Evolutionary conservation across 2,888 invertebrate genomes (phyloP), one percentile per base, ranked within the genome.

Genomic region (Noctuana brunneofusca): DNA sequence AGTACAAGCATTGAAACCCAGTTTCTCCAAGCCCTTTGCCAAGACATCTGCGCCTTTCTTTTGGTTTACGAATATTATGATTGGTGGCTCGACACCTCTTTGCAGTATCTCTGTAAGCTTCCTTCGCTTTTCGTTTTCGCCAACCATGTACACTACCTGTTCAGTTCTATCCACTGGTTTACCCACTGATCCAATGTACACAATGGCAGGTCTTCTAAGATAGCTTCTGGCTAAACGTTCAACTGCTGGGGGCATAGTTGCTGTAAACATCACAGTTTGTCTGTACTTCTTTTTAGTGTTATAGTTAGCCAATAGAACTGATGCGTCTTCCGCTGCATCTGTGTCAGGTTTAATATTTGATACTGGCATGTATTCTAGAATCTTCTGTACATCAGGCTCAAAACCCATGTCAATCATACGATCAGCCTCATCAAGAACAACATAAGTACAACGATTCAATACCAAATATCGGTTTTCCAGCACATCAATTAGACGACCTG

Each of bases 361-460:
- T 0, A 99, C 99, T 0, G 99, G 99, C 96, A 99, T 97, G 82
- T 96, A 98, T 76, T 98, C 98, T 32, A 99, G 92, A 84, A 99
- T 99, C 83, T 97, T 98, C 78, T 99, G 98, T 0, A 99, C 99
- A 77, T 97, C 97, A 46, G 98, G 97, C 84, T 99, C 99, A 81
- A 99, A 99, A 81, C 99, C 99, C 97, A 99, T 99, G 93, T 99
- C 99, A 86, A 99, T 98, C 99, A 99, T 99, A 79, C 99, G 95
- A 92, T 99, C 99, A 32, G 99, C 99, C 92, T 98, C 97, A 77
- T 97, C 97, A 58, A 97, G 92, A 3, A 97, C 99, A 65, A 99
- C 98, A 83, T 99, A 99, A 0, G 99, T 99, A 86, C 99, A 99
- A 78, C 99, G 97, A 84, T 96, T 97, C 14, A 99, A 91, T 8